phyloP scores from a whole-genome alignment of 2,113 vertebrate genomes.

The Chinchilla lanigera region DNA sequence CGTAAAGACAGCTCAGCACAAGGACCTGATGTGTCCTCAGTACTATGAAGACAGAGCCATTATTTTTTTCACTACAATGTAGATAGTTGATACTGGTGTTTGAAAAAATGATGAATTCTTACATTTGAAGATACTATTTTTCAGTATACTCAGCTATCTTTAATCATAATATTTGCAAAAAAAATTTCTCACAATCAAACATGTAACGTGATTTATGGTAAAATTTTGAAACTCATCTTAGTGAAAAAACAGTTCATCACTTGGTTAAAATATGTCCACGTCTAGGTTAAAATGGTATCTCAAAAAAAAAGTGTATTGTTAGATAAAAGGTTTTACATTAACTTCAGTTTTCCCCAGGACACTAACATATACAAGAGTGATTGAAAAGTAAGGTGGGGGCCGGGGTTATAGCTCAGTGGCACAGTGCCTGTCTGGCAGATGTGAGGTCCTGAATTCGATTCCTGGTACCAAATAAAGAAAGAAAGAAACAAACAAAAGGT shows the following conservation, averaged over 20 bases:
- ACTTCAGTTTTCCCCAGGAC: background rate
- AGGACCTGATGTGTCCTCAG: accelerated
- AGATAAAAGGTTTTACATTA: background rate
- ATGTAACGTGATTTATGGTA: background rate
- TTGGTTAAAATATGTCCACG: background rate
- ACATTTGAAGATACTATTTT: background rate
- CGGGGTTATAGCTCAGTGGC: too few relatives aligned
- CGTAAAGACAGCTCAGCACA: accelerated
- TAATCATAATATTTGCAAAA: background rate
- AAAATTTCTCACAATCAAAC: background rate
- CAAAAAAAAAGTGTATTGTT: background rate
- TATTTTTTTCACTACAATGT: background rate
- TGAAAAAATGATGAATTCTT: background rate
- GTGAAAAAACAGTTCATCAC: background rate
- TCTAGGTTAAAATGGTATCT: background rate
- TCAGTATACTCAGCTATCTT: background rate
- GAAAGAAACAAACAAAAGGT: background rate
- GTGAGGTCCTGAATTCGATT: too few relatives aligned
- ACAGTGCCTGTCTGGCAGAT: too few relatives aligned
- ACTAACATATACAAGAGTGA: background rate
- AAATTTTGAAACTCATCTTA: constrained; percentile 17
- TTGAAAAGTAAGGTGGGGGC: background rate
- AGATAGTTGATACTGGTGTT: background rate
- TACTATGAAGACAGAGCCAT: accelerated
- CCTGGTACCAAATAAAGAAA: too few relatives aligned